phyloP scores from a whole-genome alignment of 2,888 invertebrate species.

The Drosophila tanythrix region DNA sequence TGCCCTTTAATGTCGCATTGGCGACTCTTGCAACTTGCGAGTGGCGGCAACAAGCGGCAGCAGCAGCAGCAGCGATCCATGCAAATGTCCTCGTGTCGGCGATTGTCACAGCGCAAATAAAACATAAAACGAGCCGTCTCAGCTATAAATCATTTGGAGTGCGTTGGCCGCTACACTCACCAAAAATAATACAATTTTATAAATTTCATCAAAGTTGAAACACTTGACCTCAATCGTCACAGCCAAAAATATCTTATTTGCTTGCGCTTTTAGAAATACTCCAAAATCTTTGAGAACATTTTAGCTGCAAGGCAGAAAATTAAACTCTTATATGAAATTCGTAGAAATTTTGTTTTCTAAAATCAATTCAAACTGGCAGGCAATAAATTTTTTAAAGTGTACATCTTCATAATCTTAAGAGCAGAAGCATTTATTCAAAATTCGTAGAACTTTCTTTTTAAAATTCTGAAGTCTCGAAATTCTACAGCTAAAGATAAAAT shows the following conservation, averaged over 20 bases:
- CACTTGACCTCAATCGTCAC: neutral
- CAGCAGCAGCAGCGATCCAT: conserved; percentile 39
- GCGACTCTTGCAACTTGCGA: conserved; percentile 27
- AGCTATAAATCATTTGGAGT: conserved; percentile 72
- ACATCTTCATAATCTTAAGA: neutral
- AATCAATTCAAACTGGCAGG: neutral
- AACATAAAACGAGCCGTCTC: conserved; percentile 76
- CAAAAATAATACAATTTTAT: neutral
- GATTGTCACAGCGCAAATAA: conserved; percentile 75
- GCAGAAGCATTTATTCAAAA: neutral
- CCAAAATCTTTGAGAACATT: neutral
- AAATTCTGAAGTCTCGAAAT: neutral
- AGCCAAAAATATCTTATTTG: neutral
- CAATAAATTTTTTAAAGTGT: neutral
- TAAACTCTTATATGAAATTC: neutral
- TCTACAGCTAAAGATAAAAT: no score
- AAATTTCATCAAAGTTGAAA: neutral
- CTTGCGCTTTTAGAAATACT: neutral
- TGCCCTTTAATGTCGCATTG: conserved; percentile 82
- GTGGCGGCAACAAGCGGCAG: conserved; percentile 24
- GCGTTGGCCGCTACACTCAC: conserved; percentile 17
- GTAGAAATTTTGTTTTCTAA: neutral
- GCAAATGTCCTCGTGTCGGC: conserved; percentile 64
- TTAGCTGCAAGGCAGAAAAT: neutral
- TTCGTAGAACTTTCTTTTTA: neutral